Evolutionary conservation across 2,113 vertebrate genomes (phyloP).

Genomic region (Rousettus leschenaultii): DNA sequence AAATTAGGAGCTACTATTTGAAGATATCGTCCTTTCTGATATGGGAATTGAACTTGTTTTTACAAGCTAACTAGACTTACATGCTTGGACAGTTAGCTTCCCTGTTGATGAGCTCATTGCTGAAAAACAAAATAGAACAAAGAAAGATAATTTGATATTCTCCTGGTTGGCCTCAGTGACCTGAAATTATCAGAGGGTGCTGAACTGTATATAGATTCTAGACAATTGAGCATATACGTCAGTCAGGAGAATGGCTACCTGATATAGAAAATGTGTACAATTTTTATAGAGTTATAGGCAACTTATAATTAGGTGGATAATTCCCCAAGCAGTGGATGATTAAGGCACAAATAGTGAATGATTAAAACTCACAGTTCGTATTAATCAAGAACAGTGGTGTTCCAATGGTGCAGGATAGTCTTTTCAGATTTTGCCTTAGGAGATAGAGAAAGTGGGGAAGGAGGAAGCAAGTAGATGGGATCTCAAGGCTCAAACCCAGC

Average conservation of each 20-base stretch:
- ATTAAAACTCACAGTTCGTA: background rate
- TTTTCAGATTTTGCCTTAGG: background rate
- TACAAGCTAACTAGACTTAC: conserved; percentile 60
- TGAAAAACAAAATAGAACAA: conserved; percentile 63
- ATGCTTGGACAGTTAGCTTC: conserved; percentile 60
- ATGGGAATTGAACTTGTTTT: conserved; percentile 41
- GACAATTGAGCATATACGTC: background rate
- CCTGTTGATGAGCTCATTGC: conserved; percentile 68
- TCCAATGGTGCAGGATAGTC: background rate
- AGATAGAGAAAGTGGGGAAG: background rate
- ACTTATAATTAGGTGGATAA: background rate
- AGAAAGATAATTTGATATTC: conserved; percentile 29
- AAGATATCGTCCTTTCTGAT: conserved; percentile 21
- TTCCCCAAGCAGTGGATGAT: background rate
- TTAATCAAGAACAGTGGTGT: background rate
- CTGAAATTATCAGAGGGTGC: background rate
- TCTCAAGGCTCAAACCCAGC: background rate
- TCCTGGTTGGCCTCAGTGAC: background rate
- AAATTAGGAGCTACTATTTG: conserved; percentile 31
- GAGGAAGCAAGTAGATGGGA: background rate
- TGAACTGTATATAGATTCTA: background rate
- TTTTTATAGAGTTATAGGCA: background rate
- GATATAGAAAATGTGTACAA: background rate
- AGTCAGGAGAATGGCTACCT: background rate
- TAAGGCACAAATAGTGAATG: background rate